phyloP scores from a whole-genome alignment of 2,113 vertebrate species.

The Trochalopteron elliotii region DNA sequence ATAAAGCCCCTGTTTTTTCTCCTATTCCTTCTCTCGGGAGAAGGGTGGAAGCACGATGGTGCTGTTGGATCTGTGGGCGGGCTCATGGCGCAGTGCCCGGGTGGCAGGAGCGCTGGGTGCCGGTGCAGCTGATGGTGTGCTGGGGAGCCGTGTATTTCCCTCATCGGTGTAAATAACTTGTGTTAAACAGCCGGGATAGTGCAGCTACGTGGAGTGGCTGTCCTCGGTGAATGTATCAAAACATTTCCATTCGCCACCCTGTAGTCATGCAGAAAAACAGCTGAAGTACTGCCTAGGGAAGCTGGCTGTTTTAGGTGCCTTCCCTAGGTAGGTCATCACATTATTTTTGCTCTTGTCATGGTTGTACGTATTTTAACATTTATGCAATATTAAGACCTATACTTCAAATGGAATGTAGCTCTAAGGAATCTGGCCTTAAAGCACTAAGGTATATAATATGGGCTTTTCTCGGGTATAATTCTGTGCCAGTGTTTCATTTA shows the following conservation, averaged over 20 bases:
- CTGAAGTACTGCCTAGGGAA: neutral
- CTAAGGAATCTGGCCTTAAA: neutral
- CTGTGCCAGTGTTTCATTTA: neutral
- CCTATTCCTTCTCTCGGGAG: fast-evolving
- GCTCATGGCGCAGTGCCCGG: neutral
- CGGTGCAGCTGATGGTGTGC: neutral
- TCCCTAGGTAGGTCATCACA: fast-evolving
- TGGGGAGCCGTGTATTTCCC: fast-evolving
- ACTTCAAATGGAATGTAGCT: neutral
- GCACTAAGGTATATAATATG: neutral
- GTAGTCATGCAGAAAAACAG: neutral
- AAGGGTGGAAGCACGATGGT: neutral
- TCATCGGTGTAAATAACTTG: fast-evolving
- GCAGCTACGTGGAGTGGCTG: fast-evolving
- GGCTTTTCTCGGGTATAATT: neutral
- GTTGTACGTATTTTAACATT: neutral
- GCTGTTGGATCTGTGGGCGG: neutral
- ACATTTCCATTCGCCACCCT: fast-evolving
- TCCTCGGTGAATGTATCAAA: neutral
- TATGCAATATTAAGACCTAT: neutral
- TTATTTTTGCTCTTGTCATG: neutral
- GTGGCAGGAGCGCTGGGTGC: neutral
- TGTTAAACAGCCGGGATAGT: fast-evolving
- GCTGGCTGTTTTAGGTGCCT: neutral
- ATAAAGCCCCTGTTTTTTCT: fast-evolving